Base-by-base conservation (phyloP, 2,797 vertebrate species). In the Limnodromus scolopaceus region DNA sequence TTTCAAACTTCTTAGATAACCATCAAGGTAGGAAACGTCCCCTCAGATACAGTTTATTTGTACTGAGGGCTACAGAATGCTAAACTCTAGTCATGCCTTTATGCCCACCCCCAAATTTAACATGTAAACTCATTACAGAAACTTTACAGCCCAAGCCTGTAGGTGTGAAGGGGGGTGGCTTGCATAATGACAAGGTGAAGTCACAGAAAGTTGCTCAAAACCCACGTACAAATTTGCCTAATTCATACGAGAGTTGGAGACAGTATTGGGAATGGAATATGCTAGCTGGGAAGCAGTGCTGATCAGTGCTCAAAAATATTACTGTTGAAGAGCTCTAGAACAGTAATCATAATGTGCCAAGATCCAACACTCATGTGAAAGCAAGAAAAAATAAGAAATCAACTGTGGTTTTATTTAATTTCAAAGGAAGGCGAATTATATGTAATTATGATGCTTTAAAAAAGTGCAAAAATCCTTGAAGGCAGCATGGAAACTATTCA, bases 141-240 rank as follows among this genome's bases (percentile, higher is more conserved):
- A 94, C 95, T 94, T 92, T 92, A 77, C 92, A 95, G 94, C 57
- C 89, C 86, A 96, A 90, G 66, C 63, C 80, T 93, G 87, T 89
- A 97, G 91, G 95, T 92, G 95, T 97, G 87, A 95, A 89, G 91
- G 88, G 94, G 95, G 93, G 89, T 92, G 80, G 85, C 69, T 94
- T 97, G 93, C 95, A 93, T 91, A 96, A 96, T 86, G 53, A 93
- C 82, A 97, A 97, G 93, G 94, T 96, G 92, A 66, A 95, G 79
- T 97, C 95, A 96, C 95, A 96, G 97, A 81, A 82, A 96, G 94
- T 95, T 93, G 92, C 96, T 88, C 68, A 94, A 97, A 97, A 93
- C 84, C 86, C 97, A 97, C 93, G 0, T 91, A 94, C 84, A 95
- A 96, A 97, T 92, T 96, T 95, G 85, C 80, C 83, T 96, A 98